Evolutionary conservation across 2,888 invertebrate species (phyloP), one percentile per base, ranked within the genome.

Genomic region (Heteromyza rotundicornis): DNA sequence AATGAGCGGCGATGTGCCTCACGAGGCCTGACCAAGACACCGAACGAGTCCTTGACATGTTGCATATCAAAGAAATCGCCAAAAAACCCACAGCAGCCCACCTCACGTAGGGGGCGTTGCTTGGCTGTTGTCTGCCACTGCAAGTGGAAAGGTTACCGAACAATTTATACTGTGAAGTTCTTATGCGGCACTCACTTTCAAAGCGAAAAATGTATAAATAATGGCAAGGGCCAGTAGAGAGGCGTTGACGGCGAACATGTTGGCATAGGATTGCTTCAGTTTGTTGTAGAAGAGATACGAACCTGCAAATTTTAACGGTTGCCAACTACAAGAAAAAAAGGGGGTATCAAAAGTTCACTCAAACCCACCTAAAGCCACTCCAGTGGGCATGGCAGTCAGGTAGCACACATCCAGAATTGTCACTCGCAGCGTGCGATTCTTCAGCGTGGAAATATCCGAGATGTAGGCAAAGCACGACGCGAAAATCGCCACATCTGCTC

Each of bases 351-450:
- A 22, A 22, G 24, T 36, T 68, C 49, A 82, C 67, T 47, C 1
- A 7, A 73, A 73, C 75, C 85, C 85, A 86, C 92, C 92, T 64
- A 91, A 75, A 23, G 91, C 90, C 5, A 92, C 88, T 49, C 96
- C 95, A 0, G 89, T 86, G 0, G 95, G 94, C 87, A 94, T 92
- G 0, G 95, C 91, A 60, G 90, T 88, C 69, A 95, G 86, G 75
- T 94, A 92, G 71, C 91, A 89, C 0, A 91, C 88, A 76, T 96
- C 95, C 59, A 95, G 81, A 55, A 96, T 88, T 0, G 93, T 92
- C 2, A 95, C 90, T 63, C 95, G 85, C 19, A 92, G 78, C 0
- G 95, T 95, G 62, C 95, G 86, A 69, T 89, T 87, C 62, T 88
- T 83, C 1, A 87, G 70, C 0, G 89, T 86, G 0, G 93, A 89